Percentiles rank a stretch among this genome's conserved stretches.
Evolutionary conservation across 2,888 invertebrate species (phyloP).

Genomic region (Philhelius pedissequus): DNA sequence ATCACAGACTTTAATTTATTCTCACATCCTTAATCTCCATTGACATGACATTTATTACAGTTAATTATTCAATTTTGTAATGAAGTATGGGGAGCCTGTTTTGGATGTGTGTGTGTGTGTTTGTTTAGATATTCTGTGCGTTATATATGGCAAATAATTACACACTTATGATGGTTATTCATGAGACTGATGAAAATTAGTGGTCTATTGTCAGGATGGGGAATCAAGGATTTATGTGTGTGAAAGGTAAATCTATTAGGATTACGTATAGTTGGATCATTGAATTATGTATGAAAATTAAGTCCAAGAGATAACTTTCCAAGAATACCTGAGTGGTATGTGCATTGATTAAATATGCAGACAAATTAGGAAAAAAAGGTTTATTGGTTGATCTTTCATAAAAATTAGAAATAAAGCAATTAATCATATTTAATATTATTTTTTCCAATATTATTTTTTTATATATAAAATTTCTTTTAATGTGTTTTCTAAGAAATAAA

Average conservation of each 20-base stretch:
- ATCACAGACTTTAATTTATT: background rate
- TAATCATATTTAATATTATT: no score
- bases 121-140: background rate
- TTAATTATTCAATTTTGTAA: slow-evolving; percentile 59
- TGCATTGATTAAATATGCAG: background rate
- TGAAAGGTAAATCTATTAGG: background rate
- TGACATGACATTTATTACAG: slow-evolving; percentile 37
- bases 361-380: no score
- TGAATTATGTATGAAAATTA: background rate
- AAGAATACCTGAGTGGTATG: no score
- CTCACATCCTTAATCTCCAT: background rate
- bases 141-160: slow-evolving; percentile 29
- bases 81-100: slow-evolving; percentile 15
- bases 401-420: no score
- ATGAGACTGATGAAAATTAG: background rate
- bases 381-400: no score
- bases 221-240: background rate
- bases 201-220: background rate
- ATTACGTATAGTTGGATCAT: background rate
- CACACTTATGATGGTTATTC: slow-evolving; percentile 34
- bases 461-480: no score
- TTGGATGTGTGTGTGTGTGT: background rate
- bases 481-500: no score
- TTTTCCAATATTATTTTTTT: no score
- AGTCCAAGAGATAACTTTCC: no score